phyloP scores from a whole-genome alignment of 2,888 invertebrate genomes.

The Harpalus rufipes region DNA sequence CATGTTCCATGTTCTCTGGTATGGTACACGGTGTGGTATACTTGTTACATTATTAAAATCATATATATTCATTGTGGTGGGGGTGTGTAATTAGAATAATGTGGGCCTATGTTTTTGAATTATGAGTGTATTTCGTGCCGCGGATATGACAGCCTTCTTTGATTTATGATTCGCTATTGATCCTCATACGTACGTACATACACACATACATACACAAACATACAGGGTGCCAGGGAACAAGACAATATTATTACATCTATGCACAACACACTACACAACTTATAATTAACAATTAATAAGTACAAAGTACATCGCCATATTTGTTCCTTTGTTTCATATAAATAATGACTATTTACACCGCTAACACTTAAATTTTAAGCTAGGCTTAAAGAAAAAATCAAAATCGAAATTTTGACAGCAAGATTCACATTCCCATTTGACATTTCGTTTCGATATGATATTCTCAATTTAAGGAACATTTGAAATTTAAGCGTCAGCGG shows the following conservation, averaged over 20 bases:
- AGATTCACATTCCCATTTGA: no score
- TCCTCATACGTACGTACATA: slow-evolving; percentile 58
- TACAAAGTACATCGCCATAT: no score
- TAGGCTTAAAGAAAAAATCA: no score
- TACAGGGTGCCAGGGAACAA: slow-evolving; percentile 20
- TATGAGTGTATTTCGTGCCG: slow-evolving; percentile 66
- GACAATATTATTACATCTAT: background rate
- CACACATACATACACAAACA: slow-evolving; percentile 39
- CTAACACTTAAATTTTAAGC: no score
- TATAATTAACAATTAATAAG: no score
- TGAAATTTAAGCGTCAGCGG: no score
- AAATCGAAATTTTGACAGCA: no score
- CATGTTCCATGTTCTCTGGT: background rate
- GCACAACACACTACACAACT: no score
- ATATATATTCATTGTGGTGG: slow-evolving; percentile 50
- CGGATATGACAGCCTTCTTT: slow-evolving; percentile 62
- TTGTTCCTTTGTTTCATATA: no score
- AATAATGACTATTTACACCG: no score
- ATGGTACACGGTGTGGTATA: slow-evolving; percentile 38
- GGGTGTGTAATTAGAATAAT: slow-evolving; percentile 63
- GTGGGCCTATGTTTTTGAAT: slow-evolving; percentile 66
- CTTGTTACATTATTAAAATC: slow-evolving; percentile 63
- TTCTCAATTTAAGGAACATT: no score
- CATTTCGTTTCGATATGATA: no score
- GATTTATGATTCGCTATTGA: slow-evolving; percentile 66